Conservation (phyloP, 2,113 vertebrate species). For the Erinaceus europaeus region DNA sequence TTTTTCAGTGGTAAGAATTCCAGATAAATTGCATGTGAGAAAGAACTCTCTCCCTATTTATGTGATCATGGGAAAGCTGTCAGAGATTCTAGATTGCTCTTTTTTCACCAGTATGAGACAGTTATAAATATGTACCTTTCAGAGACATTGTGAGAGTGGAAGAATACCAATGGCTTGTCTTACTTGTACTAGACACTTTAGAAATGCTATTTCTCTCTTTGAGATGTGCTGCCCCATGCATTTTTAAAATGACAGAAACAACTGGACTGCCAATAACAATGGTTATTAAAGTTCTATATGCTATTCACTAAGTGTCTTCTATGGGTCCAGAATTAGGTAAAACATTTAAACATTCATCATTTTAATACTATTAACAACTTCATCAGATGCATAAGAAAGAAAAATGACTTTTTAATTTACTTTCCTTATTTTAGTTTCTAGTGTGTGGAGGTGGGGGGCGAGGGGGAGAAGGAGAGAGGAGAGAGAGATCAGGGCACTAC, state of each 20-base stretch:
- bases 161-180: not conserved
- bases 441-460: no score
- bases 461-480: no score
- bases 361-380: no score
- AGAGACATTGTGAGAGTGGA: not conserved
- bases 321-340: not conserved
- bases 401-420: no score
- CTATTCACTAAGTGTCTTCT: not conserved
- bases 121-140: not conserved
- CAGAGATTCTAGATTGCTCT: not conserved
- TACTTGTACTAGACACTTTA: not conserved
- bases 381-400: no score
- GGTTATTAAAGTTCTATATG: not conserved
- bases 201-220: not conserved
- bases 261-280: not conserved
- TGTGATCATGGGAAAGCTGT: not conserved
- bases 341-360: not conserved
- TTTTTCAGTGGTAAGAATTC: slow-evolving; percentile 23
- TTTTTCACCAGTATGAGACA: not conserved
- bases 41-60: not conserved
- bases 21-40: not conserved
- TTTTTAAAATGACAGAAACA: not conserved
- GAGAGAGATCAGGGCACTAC: no score
- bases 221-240: not conserved
- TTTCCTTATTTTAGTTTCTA: no score